Conservation (phyloP, 2,888 invertebrate species). For the Tridacna crocea region DNA sequence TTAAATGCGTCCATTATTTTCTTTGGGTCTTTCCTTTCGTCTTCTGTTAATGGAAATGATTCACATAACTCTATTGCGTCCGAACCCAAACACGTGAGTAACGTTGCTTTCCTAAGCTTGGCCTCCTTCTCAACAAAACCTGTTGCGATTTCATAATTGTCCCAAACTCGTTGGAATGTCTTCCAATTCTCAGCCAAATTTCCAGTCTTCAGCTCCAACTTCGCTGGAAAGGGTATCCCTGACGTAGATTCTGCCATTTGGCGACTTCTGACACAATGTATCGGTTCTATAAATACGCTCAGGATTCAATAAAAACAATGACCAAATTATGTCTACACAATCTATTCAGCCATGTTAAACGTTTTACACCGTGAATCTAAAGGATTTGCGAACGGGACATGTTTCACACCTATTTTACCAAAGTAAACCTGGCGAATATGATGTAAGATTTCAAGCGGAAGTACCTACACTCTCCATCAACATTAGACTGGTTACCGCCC, state of each 20-base stretch:
- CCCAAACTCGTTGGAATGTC: background rate
- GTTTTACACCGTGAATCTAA: too few species aligned
- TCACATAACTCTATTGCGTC: slow-evolving; percentile 10
- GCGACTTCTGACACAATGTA: too few species aligned
- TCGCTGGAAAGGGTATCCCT: slow-evolving; percentile 12
- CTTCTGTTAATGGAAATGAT: slow-evolving; percentile 15
- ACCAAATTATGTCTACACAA: too few species aligned
- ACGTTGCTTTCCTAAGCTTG: background rate
- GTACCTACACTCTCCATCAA: too few species aligned
- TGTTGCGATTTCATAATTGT: slow-evolving; percentile 41
- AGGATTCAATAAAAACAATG: background rate
- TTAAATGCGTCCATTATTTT: background rate
- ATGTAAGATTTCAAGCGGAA: too few species aligned
- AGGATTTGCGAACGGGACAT: too few species aligned
- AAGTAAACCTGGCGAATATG: too few species aligned
- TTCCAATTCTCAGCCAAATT: background rate
- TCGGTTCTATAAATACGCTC: background rate
- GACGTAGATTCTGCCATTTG: background rate
- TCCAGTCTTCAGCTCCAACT: slow-evolving; percentile 16
- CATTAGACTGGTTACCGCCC: too few species aligned
- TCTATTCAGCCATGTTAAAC: background rate
- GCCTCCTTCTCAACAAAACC: background rate
- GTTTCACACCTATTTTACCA: too few species aligned
- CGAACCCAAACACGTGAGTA: background rate
- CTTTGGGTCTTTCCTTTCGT: slow-evolving; percentile 1